Base-by-base conservation (phyloP, 1,140 invertebrate genomes). In the Contarinia nasturtii region DNA sequence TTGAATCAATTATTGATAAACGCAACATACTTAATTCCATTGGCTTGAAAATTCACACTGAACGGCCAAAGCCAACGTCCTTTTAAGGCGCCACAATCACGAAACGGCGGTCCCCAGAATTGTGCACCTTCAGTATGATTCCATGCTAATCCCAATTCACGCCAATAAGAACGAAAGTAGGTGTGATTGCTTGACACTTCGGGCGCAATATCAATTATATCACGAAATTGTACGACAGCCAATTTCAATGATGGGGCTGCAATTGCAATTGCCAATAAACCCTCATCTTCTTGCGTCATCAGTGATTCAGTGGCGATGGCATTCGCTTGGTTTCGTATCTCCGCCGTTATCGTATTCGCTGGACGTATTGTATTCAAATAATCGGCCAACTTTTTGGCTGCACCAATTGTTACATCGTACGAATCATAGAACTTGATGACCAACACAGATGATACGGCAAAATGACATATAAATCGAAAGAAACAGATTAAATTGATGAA, bases 41-140 rank as follows among this genome's bases (percentile, higher is more conserved):
- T 56, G 48, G 62, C 58, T 46, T 52, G 57, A 51, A 59, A 56
- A 45, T 61, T 61, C 50, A 61, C 61, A 48, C 61, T 59, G 54
- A 63, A 64, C 14, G 61, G 61, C 61, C 61, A 64, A 2, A 64
- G 46, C 61, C 61, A 64, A 50, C 61, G 55, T 27, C 57, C 55
- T 17, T 54, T 55, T 50, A 64, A 53, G 49, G 61, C 52, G 54
- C 60, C 61, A 54, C 61, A 64, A 53, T 64, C 61, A 42, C 60
- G 54, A 45, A 64, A 64, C 20, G 61, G 61, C 20, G 61, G 56
- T 0, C 59, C 60, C 61, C 61, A 64, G 44, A 61, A 59, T 48
- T 61, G 55, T 1, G 27, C 27, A 27, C 27, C 27, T 27, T 27
- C 27, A 27, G 54, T 57, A 52, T 60, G 61, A 48, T 64, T 64